Base-by-base conservation (phyloP, 2,113 vertebrate genomes). In the Sigmodon hispidus region DNA sequence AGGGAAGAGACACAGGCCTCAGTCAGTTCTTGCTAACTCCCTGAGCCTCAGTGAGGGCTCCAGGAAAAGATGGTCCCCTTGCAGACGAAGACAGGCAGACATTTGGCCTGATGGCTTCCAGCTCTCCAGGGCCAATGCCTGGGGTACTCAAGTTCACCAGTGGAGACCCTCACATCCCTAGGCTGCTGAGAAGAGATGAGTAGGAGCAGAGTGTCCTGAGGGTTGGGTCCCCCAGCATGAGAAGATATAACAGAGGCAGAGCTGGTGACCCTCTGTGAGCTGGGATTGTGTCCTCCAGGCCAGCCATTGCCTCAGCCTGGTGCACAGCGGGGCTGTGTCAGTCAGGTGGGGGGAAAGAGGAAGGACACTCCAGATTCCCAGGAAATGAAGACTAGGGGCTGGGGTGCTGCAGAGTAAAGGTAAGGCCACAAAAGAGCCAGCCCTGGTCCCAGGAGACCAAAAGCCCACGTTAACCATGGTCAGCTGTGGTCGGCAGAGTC, bases 21-120 rank as follows among this genome's bases (percentile, higher is more conserved):
- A 24, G 11, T 40, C 22, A 26, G 34, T 17, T 87, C 65, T n/a
- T 86, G 12, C 50, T 70, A 48, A 31, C 7, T 29, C 22, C 36
- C 24, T 10, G 12, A 57, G n/a, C 7, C 24, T n/a, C 12, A 43
- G 52, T 88, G 85, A 40, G 22, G 22, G 21, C 7, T 87, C 48
- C 48, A 29, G 34, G 48, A 9, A 11, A 87, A 9, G 55, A 48
- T 21, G 0, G 6, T 40, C 15, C 5, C 17, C n/a, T n/a, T 3
- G 3, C 29, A 0, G 31, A 73, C 29, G 8, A 55, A 21, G 7
- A 5, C 2, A 5, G 7, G n/a, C 59, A n/a, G 72, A 1, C 12
- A 36, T 48, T 34, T 55, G 48, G 48, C 57, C 57, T 17, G 48
- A 17, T n/a, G 67, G 16, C 34, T 70, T 61, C 3, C 36, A 70